Evolutionary conservation across 2,113 vertebrate genomes (phyloP).

Genomic region (Rhinolophus ferrumequinum): DNA sequence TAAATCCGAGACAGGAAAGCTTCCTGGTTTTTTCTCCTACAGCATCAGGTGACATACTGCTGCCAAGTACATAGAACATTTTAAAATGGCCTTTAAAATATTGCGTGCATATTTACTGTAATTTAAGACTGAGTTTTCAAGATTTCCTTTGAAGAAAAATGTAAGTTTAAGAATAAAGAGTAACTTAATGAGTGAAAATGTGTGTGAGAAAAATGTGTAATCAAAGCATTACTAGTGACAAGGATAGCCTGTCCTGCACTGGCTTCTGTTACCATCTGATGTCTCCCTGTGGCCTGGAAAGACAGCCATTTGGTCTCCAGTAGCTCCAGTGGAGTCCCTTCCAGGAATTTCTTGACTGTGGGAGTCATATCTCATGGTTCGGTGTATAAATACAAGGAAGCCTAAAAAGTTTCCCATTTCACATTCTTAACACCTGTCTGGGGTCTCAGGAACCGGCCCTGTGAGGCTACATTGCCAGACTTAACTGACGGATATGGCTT

Average conservation of each 20-base stretch:
- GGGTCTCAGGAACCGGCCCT: not conserved
- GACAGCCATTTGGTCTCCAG: not conserved
- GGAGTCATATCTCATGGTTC: not conserved
- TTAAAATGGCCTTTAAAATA: not conserved
- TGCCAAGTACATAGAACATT: not conserved
- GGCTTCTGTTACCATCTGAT: not conserved
- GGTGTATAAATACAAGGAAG: not conserved
- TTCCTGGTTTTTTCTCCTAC: conserved; percentile 18
- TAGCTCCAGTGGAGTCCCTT: not conserved
- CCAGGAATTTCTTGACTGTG: not conserved
- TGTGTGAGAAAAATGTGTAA: not conserved
- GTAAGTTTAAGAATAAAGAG: not conserved
- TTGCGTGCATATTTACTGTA: too few species aligned
- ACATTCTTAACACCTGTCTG: not conserved
- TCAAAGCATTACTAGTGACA: not conserved
- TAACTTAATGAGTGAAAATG: not conserved
- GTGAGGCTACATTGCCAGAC: fast-evolving
- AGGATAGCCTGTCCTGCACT: not conserved
- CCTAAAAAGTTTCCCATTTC: not conserved
- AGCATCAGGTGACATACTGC: not conserved
- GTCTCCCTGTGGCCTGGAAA: not conserved
- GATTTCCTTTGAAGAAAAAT: not conserved
- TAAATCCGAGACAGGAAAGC: not conserved
- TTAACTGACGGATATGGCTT: not conserved
- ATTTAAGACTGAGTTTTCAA: not conserved